Conservation (phyloP, 1,140 invertebrate genomes). For the Lineus longissimus region DNA sequence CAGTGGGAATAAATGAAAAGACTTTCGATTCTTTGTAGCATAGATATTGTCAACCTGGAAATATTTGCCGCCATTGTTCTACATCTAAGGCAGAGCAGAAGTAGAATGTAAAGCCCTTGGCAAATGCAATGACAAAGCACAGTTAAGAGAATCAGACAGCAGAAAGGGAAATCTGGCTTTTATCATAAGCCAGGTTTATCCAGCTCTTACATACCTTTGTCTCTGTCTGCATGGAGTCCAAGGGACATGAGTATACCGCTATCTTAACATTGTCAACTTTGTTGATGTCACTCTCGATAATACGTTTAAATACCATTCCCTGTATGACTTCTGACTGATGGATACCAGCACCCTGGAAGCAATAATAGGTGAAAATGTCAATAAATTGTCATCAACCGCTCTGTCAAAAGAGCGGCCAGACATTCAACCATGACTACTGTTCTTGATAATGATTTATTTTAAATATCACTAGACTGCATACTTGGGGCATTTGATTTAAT, state of each 20-base stretch:
- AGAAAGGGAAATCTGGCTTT: not conserved
- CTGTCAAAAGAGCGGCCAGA: too few species aligned
- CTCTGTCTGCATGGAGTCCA: slow-evolving; percentile 96
- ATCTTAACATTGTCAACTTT: slow-evolving; percentile 63
- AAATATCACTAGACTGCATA: too few species aligned
- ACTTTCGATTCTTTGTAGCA: too few species aligned
- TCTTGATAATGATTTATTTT: too few species aligned
- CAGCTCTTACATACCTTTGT: slow-evolving; percentile 76
- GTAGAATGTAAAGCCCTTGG: not conserved
- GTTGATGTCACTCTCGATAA: slow-evolving; percentile 89
- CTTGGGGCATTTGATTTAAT: too few species aligned
- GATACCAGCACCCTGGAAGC: slow-evolving; percentile 70
- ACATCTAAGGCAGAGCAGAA: too few species aligned
- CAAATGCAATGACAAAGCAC: not conserved
- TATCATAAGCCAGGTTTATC: too few species aligned
- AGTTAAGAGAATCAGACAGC: not conserved
- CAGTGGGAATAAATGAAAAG: too few species aligned
- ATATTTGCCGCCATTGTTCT: too few species aligned
- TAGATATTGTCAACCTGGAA: too few species aligned
- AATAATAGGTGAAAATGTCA: not conserved
- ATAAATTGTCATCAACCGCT: too few species aligned
- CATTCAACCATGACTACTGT: too few species aligned
- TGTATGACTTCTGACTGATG: slow-evolving; percentile 74
- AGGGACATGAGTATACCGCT: slow-evolving; percentile 89
- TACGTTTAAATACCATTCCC: slow-evolving; percentile 97